Evolutionary conservation across 1,140 invertebrate genomes (phyloP), one percentile per base, ranked within the genome.

Genomic region (Lucilia sericata): DNA sequence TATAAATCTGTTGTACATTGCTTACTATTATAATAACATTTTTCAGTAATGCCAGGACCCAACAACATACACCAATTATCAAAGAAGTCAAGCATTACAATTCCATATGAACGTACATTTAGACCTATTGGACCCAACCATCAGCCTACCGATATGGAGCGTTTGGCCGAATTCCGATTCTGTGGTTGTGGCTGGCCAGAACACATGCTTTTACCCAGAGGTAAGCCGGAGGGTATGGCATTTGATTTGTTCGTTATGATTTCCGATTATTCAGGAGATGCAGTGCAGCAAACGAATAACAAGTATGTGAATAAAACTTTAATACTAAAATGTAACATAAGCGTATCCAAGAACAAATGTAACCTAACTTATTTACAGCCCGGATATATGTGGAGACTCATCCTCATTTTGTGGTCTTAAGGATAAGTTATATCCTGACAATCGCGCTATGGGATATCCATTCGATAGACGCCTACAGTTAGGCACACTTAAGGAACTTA

Each of bases 371-470:
- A 82, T 65, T 42, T 84, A 82, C 85, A 83, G 85, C 84, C 25
- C 85, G 4, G 87, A 89, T 85, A 83, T 88, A 47, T 95, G 95
- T 88, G 91, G 91, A 25, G 94, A 94, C 85, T 94, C 94, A 0
- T 93, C 92, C 47, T 95, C 94, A 83, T 95, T 93, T 91, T 96
- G 95, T 85, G 95, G 95, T 0, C 87, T 95, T 19, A 93, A 92
- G 84, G 94, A 95, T 87, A 92, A 92, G 55, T 91, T 93, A 82
- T 96, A 94, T 90, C 95, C 95, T 0, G 95, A 96, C 89, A 91
- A 89, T 65, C 93, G 94, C 83, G 87, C 93, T 75, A 96, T 96
- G 95, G 95, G 94, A 81, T 95, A 92, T 90, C 94, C 95, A 36
- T 95, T 95, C 92, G 95, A 95, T 89, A 92, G 94, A 30, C 92